Evolutionary conservation across 2,113 vertebrate genomes (phyloP).

Genomic region (Alligator sinensis): DNA sequence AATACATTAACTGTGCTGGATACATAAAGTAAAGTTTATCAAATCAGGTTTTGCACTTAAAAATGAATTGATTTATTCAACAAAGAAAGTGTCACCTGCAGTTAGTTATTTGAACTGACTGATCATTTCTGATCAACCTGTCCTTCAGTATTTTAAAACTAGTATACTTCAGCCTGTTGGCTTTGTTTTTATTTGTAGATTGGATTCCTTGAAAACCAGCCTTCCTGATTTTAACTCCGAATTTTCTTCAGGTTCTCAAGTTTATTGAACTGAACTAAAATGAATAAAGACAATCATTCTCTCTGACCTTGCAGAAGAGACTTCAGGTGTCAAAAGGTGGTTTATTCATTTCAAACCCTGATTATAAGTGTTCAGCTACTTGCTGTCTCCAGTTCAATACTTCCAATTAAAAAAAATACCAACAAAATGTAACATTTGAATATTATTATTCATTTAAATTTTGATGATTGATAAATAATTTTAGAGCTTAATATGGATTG

Average conservation of each 20-base stretch:
- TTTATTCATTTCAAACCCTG: slow-evolving; percentile 5
- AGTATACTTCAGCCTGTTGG: slow-evolving; percentile 3
- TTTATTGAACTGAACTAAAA: slow-evolving; percentile 9
- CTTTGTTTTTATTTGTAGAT: not conserved
- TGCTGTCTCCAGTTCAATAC: not conserved
- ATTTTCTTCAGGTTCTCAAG: slow-evolving; percentile 13
- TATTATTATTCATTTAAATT: not conserved
- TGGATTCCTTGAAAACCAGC: not conserved
- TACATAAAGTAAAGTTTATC: too few relatives aligned
- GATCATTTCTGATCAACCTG: not conserved
- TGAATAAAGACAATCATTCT: not conserved
- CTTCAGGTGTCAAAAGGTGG: not conserved
- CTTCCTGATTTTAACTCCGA: not conserved
- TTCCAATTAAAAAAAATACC: not conserved
- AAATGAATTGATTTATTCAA: not conserved
- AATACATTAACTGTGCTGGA: not conserved
- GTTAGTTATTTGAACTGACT: slow-evolving; percentile 17
- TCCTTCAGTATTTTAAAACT: slow-evolving; percentile 39
- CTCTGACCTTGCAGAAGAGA: not conserved
- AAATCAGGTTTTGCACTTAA: too few relatives aligned
- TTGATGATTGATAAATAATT: not conserved
- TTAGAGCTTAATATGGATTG: not conserved
- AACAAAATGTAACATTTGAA: not conserved
- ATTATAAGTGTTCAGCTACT: not conserved
- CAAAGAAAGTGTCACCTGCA: not conserved